Percentiles rank a stretch among this genome's conserved stretches.
Evolutionary conservation across 2,797 vertebrate species (phyloP).

Genomic region (Lutjanus argentimaculatus): DNA sequence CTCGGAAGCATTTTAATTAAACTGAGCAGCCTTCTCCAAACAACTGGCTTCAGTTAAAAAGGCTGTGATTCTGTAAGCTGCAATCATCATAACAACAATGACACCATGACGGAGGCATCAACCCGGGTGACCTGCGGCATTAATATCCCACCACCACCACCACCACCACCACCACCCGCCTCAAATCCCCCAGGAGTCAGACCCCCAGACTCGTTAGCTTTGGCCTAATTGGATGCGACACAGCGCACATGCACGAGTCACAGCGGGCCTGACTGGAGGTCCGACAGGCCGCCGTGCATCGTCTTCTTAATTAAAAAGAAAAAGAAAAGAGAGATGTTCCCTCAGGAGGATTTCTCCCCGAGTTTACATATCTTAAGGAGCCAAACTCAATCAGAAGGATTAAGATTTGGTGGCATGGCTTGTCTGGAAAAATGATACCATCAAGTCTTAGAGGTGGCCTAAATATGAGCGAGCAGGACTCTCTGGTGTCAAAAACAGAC

Average conservation of each 20-base stretch:
- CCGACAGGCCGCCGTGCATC: constrained; percentile 23
- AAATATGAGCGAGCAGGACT: constrained; percentile 54
- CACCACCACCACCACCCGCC: constrained; percentile 11
- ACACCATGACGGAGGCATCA: constrained; percentile 32
- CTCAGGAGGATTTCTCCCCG: constrained; percentile 62
- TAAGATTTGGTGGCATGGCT: constrained; percentile 74
- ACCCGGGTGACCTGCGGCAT: constrained; percentile 53
- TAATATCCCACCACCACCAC: constrained; percentile 46
- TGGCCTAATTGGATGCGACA: constrained; percentile 77
- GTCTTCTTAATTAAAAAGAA: constrained; percentile 69
- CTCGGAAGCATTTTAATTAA: constrained; percentile 38
- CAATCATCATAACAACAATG: constrained; percentile 55
- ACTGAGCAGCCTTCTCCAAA: constrained; percentile 5
- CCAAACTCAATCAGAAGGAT: constrained; percentile 73
- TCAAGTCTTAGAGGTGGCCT: constrained; percentile 63
- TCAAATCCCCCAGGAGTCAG: constrained; percentile 58
- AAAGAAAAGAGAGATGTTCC: constrained; percentile 42
- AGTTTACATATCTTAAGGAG: constrained; percentile 75
- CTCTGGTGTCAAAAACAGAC: neutral
- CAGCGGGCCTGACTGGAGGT: constrained; percentile 49
- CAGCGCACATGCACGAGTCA: constrained; percentile 45
- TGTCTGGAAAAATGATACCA: constrained; percentile 78
- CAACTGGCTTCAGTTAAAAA: constrained; percentile 32
- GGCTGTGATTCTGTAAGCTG: constrained; percentile 30
- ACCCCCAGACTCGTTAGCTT: constrained; percentile 45